Conservation (phyloP, 2,888 invertebrate genomes). For the Lysandra coridon region DNA sequence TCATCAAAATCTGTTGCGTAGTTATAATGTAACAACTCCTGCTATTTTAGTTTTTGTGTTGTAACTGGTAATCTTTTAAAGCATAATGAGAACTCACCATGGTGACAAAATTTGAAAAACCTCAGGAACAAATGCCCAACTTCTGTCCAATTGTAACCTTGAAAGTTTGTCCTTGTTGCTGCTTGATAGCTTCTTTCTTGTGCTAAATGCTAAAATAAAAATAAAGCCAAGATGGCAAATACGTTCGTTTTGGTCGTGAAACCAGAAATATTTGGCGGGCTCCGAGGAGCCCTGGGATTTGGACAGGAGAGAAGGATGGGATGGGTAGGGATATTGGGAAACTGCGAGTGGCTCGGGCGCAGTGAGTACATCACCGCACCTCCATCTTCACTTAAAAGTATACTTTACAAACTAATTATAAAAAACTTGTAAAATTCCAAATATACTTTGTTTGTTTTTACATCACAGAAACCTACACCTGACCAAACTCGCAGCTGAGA, state of each 20-base stretch:
- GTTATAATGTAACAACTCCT: too few species aligned
- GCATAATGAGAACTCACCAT: too few species aligned
- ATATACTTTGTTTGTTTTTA: slow-evolving; percentile 76
- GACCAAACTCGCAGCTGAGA: slow-evolving; percentile 70
- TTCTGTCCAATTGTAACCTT: not conserved
- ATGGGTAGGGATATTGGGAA: slow-evolving; percentile 42
- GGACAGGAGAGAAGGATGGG: slow-evolving; percentile 50
- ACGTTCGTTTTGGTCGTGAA: slow-evolving; percentile 41
- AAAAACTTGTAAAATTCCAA: slow-evolving; percentile 80
- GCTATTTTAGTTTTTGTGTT: too few species aligned
- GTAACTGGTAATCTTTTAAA: too few species aligned
- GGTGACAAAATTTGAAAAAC: too few species aligned
- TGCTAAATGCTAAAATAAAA: slow-evolving; percentile 41
- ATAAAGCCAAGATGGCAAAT: slow-evolving; percentile 36
- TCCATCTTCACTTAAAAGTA: slow-evolving; percentile 75
- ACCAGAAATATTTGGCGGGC: slow-evolving; percentile 46
- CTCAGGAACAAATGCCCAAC: not conserved
- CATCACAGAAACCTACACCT: slow-evolving; percentile 73
- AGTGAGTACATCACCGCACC: slow-evolving; percentile 51
- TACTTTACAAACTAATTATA: slow-evolving; percentile 78
- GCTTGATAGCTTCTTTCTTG: slow-evolving; percentile 2
- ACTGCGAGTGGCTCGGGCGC: slow-evolving; percentile 66
- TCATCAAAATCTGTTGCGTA: too few species aligned
- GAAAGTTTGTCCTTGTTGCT: not conserved
- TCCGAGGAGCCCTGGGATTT: slow-evolving; percentile 48